Conservation (phyloP, 2,888 invertebrate genomes). For the Amorpha juglandis region DNA sequence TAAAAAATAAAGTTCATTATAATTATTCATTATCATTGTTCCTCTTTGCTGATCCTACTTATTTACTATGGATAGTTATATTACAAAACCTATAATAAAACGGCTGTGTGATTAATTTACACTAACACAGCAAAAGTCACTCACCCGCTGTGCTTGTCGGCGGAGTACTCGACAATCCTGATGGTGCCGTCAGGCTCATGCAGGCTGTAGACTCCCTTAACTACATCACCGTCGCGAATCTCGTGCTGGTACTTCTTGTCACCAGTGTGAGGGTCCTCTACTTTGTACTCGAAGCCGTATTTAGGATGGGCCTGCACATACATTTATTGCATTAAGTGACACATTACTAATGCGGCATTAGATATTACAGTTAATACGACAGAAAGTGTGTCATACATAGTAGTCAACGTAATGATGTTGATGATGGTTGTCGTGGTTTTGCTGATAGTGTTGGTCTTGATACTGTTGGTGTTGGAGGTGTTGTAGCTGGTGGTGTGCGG, state of each 20-base stretch:
- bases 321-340: no score
- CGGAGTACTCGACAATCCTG: constrained; percentile 76
- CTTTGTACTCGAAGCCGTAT: no score
- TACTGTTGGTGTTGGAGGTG: constrained; percentile 26
- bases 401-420: constrained; percentile 47
- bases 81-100: no score
- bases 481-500: constrained; percentile 29
- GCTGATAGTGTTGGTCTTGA: constrained; percentile 19
- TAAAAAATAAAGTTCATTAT: no score
- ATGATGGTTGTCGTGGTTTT: constrained; percentile 34
- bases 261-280: no score
- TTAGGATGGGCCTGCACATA: constrained; percentile 50
- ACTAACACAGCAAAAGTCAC: neutral
- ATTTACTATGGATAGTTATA: no score
- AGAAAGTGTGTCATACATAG: constrained; percentile 40
- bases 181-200: constrained; percentile 79
- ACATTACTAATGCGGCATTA: no score
- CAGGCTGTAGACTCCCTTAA: constrained; percentile 81
- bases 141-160: constrained; percentile 57
- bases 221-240: constrained; percentile 78
- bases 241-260: constrained; percentile 74
- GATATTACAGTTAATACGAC: no score
- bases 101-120: no score
- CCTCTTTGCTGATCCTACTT: no score
- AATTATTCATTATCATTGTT: no score